Percentiles rank a stretch among this genome's conserved stretches.
Conservation (phyloP, 2,113 vertebrate species). For the Ciconia maguari region DNA sequence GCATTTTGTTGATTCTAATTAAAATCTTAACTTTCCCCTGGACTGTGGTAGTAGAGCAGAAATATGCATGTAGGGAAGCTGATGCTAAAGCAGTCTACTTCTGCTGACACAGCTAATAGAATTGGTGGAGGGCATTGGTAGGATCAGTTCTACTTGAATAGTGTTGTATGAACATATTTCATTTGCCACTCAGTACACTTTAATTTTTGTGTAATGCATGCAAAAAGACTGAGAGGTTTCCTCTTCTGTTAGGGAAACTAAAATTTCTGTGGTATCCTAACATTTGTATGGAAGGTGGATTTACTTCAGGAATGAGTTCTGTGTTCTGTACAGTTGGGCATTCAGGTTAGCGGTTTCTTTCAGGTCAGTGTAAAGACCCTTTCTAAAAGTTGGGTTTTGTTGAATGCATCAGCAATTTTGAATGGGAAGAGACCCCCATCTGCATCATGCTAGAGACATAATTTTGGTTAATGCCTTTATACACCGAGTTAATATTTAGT, state of each 20-base stretch:
- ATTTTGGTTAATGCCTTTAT: background rate
- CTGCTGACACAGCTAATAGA: background rate
- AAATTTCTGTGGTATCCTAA: background rate
- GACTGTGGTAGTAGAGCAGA: background rate
- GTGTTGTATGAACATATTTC: background rate
- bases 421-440: background rate
- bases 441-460: background rate
- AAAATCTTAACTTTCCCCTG: background rate
- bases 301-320: background rate
- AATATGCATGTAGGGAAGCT: accelerated
- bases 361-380: background rate
- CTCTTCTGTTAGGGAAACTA: background rate
- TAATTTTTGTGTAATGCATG: background rate
- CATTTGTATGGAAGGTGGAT: background rate
- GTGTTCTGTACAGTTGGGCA: background rate
- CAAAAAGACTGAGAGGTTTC: background rate
- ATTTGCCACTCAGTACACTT: background rate
- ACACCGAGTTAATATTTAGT: background rate
- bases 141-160: background rate
- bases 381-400: background rate
- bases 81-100: background rate
- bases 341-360: background rate
- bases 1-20: background rate
- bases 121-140: background rate
- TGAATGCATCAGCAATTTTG: background rate